Evolutionary conservation across 1,140 invertebrate species (phyloP).

Genomic region (Adelges cooleyi): DNA sequence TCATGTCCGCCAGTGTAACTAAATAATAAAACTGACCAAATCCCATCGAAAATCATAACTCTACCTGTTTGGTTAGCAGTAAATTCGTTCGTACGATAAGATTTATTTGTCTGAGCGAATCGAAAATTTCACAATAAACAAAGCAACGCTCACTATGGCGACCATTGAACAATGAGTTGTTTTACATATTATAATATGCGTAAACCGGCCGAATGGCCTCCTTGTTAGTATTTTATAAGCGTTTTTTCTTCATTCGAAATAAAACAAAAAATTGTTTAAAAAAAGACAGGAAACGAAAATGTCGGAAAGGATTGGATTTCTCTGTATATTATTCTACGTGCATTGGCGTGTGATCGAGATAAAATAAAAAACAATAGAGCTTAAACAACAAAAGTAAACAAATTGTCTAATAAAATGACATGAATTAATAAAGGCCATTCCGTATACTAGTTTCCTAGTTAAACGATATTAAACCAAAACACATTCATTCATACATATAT

Average conservation of each 20-base stretch:
- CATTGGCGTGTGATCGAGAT: constrained; percentile 6
- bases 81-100: background rate
- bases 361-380: constrained; percentile 17
- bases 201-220: constrained; percentile 23
- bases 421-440: no score
- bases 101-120: constrained; percentile 21
- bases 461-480: no score
- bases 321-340: background rate
- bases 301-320: constrained; percentile 20
- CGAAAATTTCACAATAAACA: constrained; percentile 20
- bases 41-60: no score
- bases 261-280: constrained; percentile 15
- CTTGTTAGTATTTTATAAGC: background rate
- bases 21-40: no score
- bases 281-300: constrained; percentile 9
- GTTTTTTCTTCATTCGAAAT: constrained; percentile 13
- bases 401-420: no score
- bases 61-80: no score
- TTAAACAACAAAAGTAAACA: no score
- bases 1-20: no score
- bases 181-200: constrained; percentile 12
- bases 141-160: background rate
- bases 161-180: constrained; percentile 20
- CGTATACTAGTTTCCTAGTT: no score
- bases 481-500: no score